phyloP scores from a whole-genome alignment of 2,888 invertebrate species.

The Ochlodes sylvanus region DNA sequence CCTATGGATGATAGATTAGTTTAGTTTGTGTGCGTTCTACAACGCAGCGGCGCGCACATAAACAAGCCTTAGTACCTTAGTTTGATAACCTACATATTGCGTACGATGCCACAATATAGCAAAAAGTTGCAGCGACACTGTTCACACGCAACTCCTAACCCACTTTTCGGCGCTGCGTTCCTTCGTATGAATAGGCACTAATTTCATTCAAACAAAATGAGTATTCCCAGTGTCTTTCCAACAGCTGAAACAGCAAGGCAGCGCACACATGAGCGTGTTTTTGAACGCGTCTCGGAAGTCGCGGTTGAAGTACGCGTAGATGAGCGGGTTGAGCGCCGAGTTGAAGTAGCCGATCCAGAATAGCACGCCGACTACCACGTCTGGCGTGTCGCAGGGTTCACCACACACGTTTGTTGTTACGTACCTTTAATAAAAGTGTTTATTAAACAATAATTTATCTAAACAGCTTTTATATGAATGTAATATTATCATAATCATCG shows the following conservation, averaged over 20 bases:
- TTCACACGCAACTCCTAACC: no score
- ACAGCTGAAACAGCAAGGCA: slow-evolving; percentile 92
- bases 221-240: slow-evolving; percentile 88
- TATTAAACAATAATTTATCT: no score
- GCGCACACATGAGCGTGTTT: slow-evolving; percentile 93
- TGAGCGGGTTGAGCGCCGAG: slow-evolving; percentile 96
- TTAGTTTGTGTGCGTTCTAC: no score
- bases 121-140: no score
- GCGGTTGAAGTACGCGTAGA: slow-evolving; percentile 98
- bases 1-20: no score
- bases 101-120: no score
- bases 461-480: background rate
- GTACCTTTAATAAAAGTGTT: slow-evolving; percentile 86
- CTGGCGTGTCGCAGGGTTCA: slow-evolving; percentile 92
- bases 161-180: no score
- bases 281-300: slow-evolving; percentile 99
- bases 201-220: slow-evolving; percentile 76
- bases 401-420: slow-evolving; percentile 94
- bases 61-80: no score
- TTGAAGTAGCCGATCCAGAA: slow-evolving; percentile 99
- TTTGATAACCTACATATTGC: no score
- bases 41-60: no score
- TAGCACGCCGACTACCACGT: slow-evolving; percentile 93
- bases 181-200: background rate
- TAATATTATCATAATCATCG: no score